Evolutionary conservation across 2,113 vertebrate species (phyloP).

Genomic region (Pelecanus crispus): DNA sequence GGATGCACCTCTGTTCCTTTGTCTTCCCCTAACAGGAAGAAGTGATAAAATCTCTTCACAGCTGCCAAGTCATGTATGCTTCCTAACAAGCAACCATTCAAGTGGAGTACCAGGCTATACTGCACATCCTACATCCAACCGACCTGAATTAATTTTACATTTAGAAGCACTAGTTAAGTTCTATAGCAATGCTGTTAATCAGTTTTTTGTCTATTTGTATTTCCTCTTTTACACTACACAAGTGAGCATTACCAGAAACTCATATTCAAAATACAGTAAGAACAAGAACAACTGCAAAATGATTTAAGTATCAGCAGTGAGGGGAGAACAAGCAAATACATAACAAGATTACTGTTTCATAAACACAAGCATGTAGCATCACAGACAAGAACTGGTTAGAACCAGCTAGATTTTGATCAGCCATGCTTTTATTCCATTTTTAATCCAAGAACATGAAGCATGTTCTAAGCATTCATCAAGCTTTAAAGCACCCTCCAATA

Average conservation of each 20-base stretch:
- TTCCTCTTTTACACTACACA: not conserved
- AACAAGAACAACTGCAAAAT: not conserved
- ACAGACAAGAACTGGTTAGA: constrained; percentile 17
- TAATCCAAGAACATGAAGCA: constrained; percentile 25
- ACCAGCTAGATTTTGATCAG: constrained; percentile 32
- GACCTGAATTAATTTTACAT: not conserved
- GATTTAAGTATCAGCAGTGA: not conserved
- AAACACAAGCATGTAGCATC: constrained; percentile 10
- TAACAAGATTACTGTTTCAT: constrained; percentile 31
- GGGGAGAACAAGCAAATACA: not conserved
- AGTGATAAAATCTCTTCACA: not conserved
- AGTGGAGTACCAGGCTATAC: not conserved
- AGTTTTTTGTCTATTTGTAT: not conserved
- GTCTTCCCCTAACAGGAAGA: not conserved
- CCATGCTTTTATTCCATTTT: constrained; percentile 9
- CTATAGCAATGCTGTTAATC: not conserved
- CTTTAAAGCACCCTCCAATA: not conserved
- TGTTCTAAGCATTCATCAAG: not conserved
- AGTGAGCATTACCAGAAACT: not conserved
- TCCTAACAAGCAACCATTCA: not conserved
- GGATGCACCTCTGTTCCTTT: not conserved
- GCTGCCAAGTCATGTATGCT: not conserved
- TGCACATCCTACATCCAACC: not conserved
- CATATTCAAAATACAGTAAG: not conserved
- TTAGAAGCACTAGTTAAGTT: not conserved